Percentiles rank a stretch among this genome's conserved stretches.
Conservation (phyloP, 2,113 vertebrate species). For the Strigops habroptila region DNA sequence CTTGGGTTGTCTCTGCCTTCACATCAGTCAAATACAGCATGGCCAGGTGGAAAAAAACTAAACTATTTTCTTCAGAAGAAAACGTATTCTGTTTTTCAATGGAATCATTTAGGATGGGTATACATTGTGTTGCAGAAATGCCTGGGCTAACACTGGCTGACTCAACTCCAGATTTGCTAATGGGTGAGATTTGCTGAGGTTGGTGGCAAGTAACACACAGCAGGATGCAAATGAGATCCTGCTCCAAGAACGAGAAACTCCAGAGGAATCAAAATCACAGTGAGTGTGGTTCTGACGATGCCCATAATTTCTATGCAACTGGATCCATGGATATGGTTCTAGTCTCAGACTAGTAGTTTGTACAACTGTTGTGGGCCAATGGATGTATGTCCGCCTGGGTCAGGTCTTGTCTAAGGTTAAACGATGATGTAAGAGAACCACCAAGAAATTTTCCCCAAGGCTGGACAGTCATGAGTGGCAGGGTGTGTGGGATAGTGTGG, state of each 20-base stretch:
- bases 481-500: too few species aligned
- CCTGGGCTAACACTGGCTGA: background rate
- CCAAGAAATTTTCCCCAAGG: too few species aligned
- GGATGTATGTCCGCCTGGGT: too few species aligned
- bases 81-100: background rate
- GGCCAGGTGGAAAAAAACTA: background rate
- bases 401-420: too few species aligned
- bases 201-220: background rate
- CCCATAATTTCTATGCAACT: background rate
- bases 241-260: background rate
- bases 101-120: background rate
- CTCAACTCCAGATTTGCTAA: background rate
- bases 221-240: background rate
- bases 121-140: background rate
- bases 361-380: too few species aligned
- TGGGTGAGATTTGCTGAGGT: background rate
- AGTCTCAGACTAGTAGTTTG: background rate
- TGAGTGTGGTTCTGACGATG: background rate
- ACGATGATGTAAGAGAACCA: too few species aligned
- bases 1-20: background rate
- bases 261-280: background rate
- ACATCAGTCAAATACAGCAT: background rate
- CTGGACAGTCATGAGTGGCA: too few species aligned
- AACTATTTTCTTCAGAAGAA: background rate
- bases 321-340: background rate